Percentiles rank a stretch among this genome's conserved stretches.
Evolutionary conservation across 2,113 vertebrate genomes (phyloP).

Genomic region (Phainopepla nitens): DNA sequence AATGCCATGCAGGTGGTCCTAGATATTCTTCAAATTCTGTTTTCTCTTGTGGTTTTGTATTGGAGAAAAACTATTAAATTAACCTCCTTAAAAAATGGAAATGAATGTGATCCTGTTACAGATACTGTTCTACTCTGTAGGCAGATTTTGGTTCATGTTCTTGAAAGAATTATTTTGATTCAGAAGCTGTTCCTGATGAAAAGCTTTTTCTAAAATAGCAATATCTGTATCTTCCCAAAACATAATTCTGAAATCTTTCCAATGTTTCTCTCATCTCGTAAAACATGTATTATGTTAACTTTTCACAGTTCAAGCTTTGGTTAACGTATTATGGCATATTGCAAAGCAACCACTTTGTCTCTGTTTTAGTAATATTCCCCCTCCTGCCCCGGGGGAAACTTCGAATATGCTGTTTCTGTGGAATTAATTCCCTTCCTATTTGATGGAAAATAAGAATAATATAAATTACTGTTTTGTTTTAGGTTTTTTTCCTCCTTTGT

Average conservation of each 20-base stretch:
- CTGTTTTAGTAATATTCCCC: conserved; percentile 51
- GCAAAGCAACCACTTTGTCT: conserved; percentile 10
- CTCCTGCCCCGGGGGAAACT: neutral
- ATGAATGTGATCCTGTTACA: neutral
- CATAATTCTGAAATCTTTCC: neutral
- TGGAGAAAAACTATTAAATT: neutral
- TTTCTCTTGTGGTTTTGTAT: neutral
- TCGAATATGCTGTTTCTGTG: conserved; percentile 44
- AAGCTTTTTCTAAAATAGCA: conserved; percentile 5
- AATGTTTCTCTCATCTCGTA: conserved; percentile 35
- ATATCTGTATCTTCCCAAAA: conserved; percentile 6
- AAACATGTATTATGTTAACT: neutral
- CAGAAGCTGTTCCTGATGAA: conserved; percentile 17
- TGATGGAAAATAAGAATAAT: conserved; percentile 58
- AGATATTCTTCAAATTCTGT: neutral
- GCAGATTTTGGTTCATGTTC: neutral
- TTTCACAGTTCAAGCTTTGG: conserved; percentile 2
- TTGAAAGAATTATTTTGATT: conserved; percentile 23
- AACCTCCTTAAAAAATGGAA: neutral
- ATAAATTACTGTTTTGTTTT: neutral
- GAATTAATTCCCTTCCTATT: conserved; percentile 37
- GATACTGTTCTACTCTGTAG: neutral
- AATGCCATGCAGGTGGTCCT: neutral
- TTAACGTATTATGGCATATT: conserved; percentile 55
- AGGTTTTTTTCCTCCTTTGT: neutral